Conservation (phyloP, 2,888 invertebrate genomes). For the Leucoptera coffeella region DNA sequence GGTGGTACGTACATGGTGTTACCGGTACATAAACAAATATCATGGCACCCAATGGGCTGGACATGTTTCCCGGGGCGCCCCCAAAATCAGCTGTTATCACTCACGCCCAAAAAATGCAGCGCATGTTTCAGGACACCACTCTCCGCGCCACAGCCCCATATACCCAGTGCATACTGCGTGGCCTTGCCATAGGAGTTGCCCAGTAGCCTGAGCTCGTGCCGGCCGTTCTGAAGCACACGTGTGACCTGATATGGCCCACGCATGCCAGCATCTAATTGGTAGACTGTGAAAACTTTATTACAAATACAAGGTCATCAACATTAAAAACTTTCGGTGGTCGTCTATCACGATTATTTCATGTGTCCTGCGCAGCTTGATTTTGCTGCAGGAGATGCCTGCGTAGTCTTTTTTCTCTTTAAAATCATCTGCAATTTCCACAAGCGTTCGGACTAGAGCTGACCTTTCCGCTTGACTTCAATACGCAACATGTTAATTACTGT, state of each 20-base stretch:
- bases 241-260: slow-evolving; percentile 5
- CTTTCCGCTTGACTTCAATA: too few relatives aligned
- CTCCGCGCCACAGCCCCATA: slow-evolving; percentile 8
- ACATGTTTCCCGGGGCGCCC: too few relatives aligned
- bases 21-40: too few relatives aligned
- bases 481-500: slow-evolving; percentile 8
- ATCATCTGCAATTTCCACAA: too few relatives aligned
- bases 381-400: slow-evolving; percentile 2
- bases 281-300: slow-evolving; percentile 4
- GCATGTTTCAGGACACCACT: slow-evolving; percentile 3
- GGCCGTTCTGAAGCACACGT: slow-evolving; percentile 4
- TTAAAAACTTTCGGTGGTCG: slow-evolving; percentile 1
- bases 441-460: too few relatives aligned
- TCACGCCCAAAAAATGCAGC: too few relatives aligned
- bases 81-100: too few relatives aligned
- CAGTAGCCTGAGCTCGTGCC: slow-evolving; percentile 5
- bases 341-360: not conserved
- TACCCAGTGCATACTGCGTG: slow-evolving; percentile 6
- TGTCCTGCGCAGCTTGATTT: slow-evolving; percentile 2
- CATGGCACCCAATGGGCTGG: too few relatives aligned
- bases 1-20: too few relatives aligned
- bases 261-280: slow-evolving; percentile 6
- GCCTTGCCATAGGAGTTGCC: slow-evolving; percentile 5
- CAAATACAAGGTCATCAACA: too few relatives aligned
- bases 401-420: too few relatives aligned